Percentiles rank a stretch among this genome's conserved stretches.
phyloP scores from a whole-genome alignment of 2,113 vertebrate genomes.

The Perca schrenkii region DNA sequence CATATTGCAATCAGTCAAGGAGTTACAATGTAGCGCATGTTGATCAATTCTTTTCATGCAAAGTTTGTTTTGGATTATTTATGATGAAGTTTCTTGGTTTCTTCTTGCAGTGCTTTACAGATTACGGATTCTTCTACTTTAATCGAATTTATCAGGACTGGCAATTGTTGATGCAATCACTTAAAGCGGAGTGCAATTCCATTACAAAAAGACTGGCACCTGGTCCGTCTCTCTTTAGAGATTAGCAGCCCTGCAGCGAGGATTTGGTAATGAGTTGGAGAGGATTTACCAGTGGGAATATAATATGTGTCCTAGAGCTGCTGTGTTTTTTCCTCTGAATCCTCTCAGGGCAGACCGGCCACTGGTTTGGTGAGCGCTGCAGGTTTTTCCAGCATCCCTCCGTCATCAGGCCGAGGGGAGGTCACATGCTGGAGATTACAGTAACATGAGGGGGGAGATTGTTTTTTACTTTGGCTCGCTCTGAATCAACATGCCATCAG shows the following conservation, averaged over 20 bases:
- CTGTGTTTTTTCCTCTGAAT: conserved; percentile 72
- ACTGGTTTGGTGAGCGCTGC: conserved; percentile 62
- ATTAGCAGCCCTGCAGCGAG: conserved; percentile 69
- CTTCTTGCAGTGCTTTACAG: conserved; percentile 1
- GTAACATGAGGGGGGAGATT: conserved; percentile 72
- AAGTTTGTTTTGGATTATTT: conserved; percentile 15
- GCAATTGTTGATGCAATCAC: conserved; percentile 70
- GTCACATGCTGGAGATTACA: conserved; percentile 82
- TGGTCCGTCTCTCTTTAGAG: conserved; percentile 66
- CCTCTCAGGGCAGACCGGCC: conserved; percentile 64
- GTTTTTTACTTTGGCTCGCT: conserved; percentile 63
- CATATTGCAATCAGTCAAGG: conserved; percentile 16
- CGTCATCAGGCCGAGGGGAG: conserved; percentile 42
- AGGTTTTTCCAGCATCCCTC: conserved; percentile 66
- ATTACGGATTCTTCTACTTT: conserved; percentile 31
- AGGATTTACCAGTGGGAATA: conserved; percentile 77
- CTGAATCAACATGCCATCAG: conserved; percentile 64
- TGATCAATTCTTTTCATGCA: neutral
- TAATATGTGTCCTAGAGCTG: conserved; percentile 69
- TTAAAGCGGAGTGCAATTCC: conserved; percentile 69
- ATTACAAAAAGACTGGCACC: conserved; percentile 72
- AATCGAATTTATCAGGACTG: conserved; percentile 61
- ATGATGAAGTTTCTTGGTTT: conserved; percentile 24
- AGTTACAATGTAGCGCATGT: neutral
- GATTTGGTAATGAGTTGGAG: conserved; percentile 77